Conservation (phyloP, 1,140 invertebrate species). For the Drosophila chauvacae region DNA sequence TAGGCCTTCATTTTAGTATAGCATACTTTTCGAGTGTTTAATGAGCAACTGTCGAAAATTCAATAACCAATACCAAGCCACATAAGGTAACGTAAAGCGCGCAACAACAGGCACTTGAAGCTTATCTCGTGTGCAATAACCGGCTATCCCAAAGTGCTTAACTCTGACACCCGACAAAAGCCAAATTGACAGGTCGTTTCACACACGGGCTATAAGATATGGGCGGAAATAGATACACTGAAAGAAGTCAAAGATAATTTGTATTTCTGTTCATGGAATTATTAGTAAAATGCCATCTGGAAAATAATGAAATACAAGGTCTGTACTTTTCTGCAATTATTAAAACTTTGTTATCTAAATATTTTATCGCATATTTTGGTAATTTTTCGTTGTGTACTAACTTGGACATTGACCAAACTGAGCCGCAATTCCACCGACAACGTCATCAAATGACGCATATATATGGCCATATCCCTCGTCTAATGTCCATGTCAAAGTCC, state of each 20-base stretch:
- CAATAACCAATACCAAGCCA: constrained; percentile 3
- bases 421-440: constrained; percentile 42
- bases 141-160: constrained; percentile 51
- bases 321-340: not conserved
- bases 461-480: constrained; percentile 7
- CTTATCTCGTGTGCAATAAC: constrained; percentile 45
- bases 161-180: constrained; percentile 50
- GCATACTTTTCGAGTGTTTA: constrained; percentile 13
- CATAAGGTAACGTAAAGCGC: not conserved
- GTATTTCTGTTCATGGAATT: rapidly evolving
- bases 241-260: not conserved
- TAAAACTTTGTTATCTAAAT: too few relatives aligned
- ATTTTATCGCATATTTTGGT: not conserved
- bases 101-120: constrained; percentile 12
- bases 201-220: constrained; percentile 24
- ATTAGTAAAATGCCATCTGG: too few relatives aligned
- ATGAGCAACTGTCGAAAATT: constrained; percentile 1
- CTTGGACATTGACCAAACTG: constrained; percentile 10
- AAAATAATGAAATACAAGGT: not conserved
- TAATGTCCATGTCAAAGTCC: constrained; percentile 53
- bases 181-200: constrained; percentile 55
- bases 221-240: constrained; percentile 2
- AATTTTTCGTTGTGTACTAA: constrained; percentile 8
- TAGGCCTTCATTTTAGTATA: not conserved
- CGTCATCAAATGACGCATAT: constrained; percentile 68